Evolutionary conservation across 1,140 invertebrate genomes (phyloP), one percentile per base, ranked within the genome.

Genomic region (Bombus waltoni): DNA sequence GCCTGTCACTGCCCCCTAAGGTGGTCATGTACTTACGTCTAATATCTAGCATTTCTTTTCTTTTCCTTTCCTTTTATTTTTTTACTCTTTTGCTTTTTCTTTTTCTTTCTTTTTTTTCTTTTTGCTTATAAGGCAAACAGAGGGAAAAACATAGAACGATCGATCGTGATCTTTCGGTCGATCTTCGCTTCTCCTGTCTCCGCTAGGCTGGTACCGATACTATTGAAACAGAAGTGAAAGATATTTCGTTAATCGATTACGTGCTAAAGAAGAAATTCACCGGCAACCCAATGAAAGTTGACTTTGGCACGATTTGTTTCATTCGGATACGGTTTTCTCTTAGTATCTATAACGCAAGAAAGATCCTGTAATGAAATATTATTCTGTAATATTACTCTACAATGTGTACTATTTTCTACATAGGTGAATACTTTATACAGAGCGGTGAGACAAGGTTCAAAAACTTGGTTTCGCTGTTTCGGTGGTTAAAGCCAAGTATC

Each of bases 1-100:
- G 89, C 93, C 94, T 94, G 94, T 95, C 94, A 95, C 94, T 94
- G 93, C 81, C 89, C 93, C 93, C 90, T 90, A 90, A 53, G 84
- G 82, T 81, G 84, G 82, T 81, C 79, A 87, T 86, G 81, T 90
- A 91, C 90, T 94, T 94, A 94, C 85, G 88, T 91, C 89, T 94
- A 93, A 78, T 87, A 72, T 91, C 68, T 85, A 80, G 32, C 62
- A 66, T 89, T 83, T 87, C 22, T 68, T 25, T 25, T 15, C 18
- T 22, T 59, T 40, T 81, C 68, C 80, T 88, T 72, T 65, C 78
- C 42, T 65, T 73, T 66, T n/a, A 4, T 18, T 71, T 10, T 72
- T 11, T 62, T 9, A 13, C 22, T 5, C 13, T n/a, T 28, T 59
- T 11, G 25, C 59, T 62, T 4, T 62, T 9, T 68, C 83, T 70